These are phyloP conservation scores for Sebastes taczanowskii DNA, from an alignment of 2,797 vertebrate species.

Conservation along the genomic window DNA sequence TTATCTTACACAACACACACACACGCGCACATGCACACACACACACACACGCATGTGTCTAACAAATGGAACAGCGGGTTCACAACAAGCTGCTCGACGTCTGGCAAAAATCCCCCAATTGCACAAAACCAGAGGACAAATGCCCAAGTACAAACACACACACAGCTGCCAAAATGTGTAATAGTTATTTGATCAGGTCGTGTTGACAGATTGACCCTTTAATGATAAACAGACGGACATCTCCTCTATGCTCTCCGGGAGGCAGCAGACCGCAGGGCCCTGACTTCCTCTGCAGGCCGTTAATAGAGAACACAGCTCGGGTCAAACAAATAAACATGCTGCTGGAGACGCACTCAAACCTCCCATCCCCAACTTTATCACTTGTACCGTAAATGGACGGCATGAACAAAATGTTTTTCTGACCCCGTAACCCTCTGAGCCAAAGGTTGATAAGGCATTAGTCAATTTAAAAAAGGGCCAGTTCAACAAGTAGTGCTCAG, in stretches of 20 bases:
- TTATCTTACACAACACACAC: slow-evolving; percentile 16
- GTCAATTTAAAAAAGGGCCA: slow-evolving; percentile 1
- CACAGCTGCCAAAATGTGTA: slow-evolving; percentile 66
- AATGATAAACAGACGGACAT: slow-evolving; percentile 67
- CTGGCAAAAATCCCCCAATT: slow-evolving; percentile 41
- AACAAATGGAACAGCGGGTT: slow-evolving; percentile 39
- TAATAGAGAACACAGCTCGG: slow-evolving; percentile 43
- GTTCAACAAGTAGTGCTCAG: not conserved
- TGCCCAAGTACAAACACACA: slow-evolving; percentile 19
- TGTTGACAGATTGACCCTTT: slow-evolving; percentile 75
- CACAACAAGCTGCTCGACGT: slow-evolving; percentile 43
- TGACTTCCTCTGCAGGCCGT: slow-evolving; percentile 45
- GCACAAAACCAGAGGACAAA: slow-evolving; percentile 43
- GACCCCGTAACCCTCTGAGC: slow-evolving; percentile 29
- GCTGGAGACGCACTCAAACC: slow-evolving; percentile 10
- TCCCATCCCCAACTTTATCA: slow-evolving; percentile 8
- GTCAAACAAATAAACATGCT: slow-evolving; percentile 66
- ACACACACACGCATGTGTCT: not conserved
- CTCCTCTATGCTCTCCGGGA: slow-evolving; percentile 39
- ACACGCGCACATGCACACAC: not conserved
- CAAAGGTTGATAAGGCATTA: slow-evolving; percentile 24
- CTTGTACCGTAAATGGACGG: slow-evolving; percentile 33
- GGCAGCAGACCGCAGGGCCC: slow-evolving; percentile 33
- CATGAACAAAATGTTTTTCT: slow-evolving; percentile 57
- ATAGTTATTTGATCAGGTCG: slow-evolving; percentile 76